A percentile compares a stretch with the other conserved stretches of the same genome.
Conservation (phyloP, 2,113 vertebrate genomes). For the Callospermophilus lateralis region DNA sequence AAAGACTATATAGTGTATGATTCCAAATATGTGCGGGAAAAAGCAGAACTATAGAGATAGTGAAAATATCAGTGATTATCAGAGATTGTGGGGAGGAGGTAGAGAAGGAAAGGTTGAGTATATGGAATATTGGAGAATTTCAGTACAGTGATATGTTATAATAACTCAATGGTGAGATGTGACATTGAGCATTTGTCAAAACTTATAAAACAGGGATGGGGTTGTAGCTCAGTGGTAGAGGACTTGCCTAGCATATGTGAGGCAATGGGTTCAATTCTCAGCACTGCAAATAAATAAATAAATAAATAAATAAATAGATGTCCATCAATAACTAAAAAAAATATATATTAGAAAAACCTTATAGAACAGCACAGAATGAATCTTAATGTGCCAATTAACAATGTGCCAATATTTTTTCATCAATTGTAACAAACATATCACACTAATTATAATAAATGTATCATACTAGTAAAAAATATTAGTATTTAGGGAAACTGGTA, state of each 20-base stretch:
- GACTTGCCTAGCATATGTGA: too few relatives aligned
- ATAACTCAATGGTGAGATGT: not conserved
- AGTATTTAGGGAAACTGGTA: not conserved
- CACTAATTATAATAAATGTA: too few relatives aligned
- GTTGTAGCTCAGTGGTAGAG: too few relatives aligned
- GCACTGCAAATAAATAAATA: too few relatives aligned
- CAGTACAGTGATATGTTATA: not conserved
- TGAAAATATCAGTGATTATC: not conserved
- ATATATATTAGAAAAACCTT: too few relatives aligned
- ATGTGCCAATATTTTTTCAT: constrained; percentile 9
- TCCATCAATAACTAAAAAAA: too few relatives aligned
- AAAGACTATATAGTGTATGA: not conserved
- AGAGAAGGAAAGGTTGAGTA: not conserved
- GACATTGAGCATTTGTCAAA: not conserved
- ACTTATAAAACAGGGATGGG: not conserved
- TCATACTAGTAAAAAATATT: not conserved
- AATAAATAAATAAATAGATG: too few relatives aligned
- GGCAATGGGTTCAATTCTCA: too few relatives aligned
- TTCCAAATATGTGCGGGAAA: not conserved
- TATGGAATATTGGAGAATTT: not conserved
- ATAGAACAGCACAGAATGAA: not conserved
- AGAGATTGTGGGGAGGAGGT: not conserved
- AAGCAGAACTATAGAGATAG: not conserved
- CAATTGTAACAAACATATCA: not conserved
- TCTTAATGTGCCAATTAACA: not conserved